Base-by-base conservation (phyloP, 2,888 invertebrate species). In the Synanthedon andrenaeformis region DNA sequence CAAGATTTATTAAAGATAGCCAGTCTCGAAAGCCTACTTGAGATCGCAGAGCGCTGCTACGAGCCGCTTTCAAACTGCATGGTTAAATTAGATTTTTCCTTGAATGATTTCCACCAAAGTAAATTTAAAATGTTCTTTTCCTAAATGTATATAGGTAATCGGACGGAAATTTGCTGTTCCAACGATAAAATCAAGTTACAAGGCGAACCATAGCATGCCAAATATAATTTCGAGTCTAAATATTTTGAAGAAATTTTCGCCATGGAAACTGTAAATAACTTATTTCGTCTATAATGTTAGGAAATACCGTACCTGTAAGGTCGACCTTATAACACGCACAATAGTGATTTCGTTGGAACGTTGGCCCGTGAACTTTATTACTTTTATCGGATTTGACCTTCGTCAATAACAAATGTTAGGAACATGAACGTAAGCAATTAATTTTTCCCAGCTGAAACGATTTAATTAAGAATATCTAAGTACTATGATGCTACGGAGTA, bases 141-240 rank as follows among this genome's bases (percentile, higher is more conserved):
- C 6, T 45, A 45, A 13, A 45, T 12, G 5, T n/a, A 35, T 35
- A 35, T 10, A 8, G 45, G 4, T 45, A 13, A 45, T 45, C 14
- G 13, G 14, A 45, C 45, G 45, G n/a, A 45, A 13, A 45, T 45
- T 45, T 45, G 45, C 45, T 45, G 45, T 45, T 62, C 64, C 10
- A 35, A 35, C 8, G 62, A 69, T 65, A 62, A 63, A 64, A 69
- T 64, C 61, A 62, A 54, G 59, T 63, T 69, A 64, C 77, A 79
- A 77, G 80, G 80, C 63, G 57, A 74, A 73, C 65, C 59, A 59
- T 81, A 57, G 76, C 82, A 77, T 82, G 82, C 60, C 61, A 62
- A 68, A 62, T 61, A 67, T 62, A 62, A 69, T 72, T 75, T 71
- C 61, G 64, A 64, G 62, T 68, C 63, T 63, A 63, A 67, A 68